phyloP scores from a whole-genome alignment of 2,888 invertebrate species.

The Hydraecia micacea region DNA sequence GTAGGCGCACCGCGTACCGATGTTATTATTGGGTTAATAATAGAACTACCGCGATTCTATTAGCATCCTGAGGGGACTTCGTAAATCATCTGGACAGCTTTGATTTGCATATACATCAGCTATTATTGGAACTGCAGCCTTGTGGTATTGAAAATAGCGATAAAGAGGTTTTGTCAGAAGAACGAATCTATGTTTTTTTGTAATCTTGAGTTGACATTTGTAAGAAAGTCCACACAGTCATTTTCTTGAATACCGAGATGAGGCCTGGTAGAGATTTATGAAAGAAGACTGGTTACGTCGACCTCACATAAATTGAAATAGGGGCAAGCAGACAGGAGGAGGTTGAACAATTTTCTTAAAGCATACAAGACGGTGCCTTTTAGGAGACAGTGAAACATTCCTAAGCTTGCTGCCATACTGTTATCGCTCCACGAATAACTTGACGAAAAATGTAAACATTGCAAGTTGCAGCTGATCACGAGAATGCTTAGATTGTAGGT shows the following conservation, averaged over 20 bases:
- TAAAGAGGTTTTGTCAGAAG: not conserved
- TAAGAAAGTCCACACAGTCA: not conserved
- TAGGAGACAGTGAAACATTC: not conserved
- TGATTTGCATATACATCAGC: constrained; percentile 5
- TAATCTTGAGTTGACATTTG: not conserved
- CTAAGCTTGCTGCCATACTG: not conserved
- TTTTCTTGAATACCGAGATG: not conserved
- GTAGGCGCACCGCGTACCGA: constrained; percentile 26
- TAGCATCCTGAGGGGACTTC: constrained; percentile 30
- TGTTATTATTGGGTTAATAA: constrained; percentile 53
- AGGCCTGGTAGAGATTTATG: not conserved
- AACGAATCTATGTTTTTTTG: not conserved
- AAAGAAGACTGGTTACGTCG: not conserved
- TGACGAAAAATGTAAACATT: constrained; percentile 4
- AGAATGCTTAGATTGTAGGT: constrained; percentile 3
- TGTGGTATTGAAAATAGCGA: not conserved
- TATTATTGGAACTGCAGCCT: constrained; percentile 35
- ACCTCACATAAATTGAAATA: not conserved
- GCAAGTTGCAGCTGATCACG: constrained; percentile 1
- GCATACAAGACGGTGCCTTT: not conserved
- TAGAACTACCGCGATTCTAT: constrained; percentile 49
- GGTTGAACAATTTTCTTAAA: not conserved
- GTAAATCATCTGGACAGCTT: constrained; percentile 29
- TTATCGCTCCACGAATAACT: constrained; percentile 12
- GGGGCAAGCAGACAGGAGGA: too few species aligned